Base-by-base conservation (phyloP, 2,113 vertebrate species). In the Phalacrocorax pelagicus region DNA sequence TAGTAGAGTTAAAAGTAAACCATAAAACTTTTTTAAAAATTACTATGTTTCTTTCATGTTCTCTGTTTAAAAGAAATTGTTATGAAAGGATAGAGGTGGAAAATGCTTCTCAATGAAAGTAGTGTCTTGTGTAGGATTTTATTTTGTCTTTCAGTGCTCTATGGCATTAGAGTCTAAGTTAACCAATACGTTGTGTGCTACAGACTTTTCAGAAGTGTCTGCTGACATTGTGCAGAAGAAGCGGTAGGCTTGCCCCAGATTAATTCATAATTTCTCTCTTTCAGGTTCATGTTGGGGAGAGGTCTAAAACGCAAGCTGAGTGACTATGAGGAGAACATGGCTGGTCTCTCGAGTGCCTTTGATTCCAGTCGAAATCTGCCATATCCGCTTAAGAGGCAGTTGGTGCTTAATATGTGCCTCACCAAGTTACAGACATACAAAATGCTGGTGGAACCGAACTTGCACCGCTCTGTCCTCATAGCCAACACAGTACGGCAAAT, bases 211-310 rank as follows among this genome's bases (percentile, higher is more conserved):
- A 63, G 6, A 62, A 38, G 19, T 21, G 9, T 27, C 32, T 66
- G 3, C 49, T 88, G 51, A 16, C n/a, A 55, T 70, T 52, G 82
- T 84, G 42, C 24, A 51, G 58, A 62, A 78, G 55, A 17, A 57
- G 26, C 1, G 0, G 36, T 42, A 14, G 13, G 34, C 32, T 59
- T 72, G 62, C n/a, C 38, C 27, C 4, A 11, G 58, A 42, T 47
- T 90, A 81, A 95, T 26, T 81, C 3, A 1, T 17, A 4, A 34
- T 78, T 72, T 84, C 69, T 86, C 36, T 73, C 78, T 94, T 94
- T 15, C 72, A 99, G 99, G 98, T 98, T 97, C 97, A 99, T 99
- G 99, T 98, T 99, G 98, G 98, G 98, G 96, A 99, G 98, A 34
- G 98, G 99, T 62, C 98, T 99, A 84, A 99, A 99, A 87, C 98